Evolutionary conservation across 2,888 invertebrate genomes (phyloP).

Genomic region (Asteroscopus sphinx): DNA sequence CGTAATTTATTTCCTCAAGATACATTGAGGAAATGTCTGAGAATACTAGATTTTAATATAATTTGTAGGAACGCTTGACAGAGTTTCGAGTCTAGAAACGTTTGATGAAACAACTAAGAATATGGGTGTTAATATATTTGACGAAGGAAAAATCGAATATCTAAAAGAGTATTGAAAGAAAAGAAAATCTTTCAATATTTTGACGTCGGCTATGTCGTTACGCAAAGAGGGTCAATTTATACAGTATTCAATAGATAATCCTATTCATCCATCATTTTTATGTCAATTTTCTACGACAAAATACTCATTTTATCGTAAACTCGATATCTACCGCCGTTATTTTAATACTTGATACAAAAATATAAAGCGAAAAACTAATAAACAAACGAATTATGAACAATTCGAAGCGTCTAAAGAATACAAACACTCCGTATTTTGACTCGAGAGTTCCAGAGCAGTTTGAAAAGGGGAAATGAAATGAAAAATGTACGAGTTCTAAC

Average conservation of each 20-base stretch:
- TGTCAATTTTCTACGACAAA: constrained; percentile 29
- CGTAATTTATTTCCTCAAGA: too few species aligned
- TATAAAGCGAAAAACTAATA: constrained; percentile 5
- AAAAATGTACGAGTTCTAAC: constrained; percentile 50
- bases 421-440: constrained; percentile 18
- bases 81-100: too few species aligned
- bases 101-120: too few species aligned
- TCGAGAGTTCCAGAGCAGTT: constrained; percentile 22
- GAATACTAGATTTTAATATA: too few species aligned
- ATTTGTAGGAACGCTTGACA: too few species aligned
- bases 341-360: constrained; percentile 6
- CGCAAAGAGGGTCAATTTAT: background rate
- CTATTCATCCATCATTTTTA: constrained; percentile 34
- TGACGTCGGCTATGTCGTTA: background rate
- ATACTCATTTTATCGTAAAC: constrained; percentile 10
- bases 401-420: constrained; percentile 19
- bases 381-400: constrained; percentile 23
- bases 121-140: too few species aligned
- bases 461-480: constrained; percentile 44
- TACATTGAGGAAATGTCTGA: too few species aligned
- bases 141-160: background rate
- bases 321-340: constrained; percentile 4
- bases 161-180: background rate
- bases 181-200: background rate
- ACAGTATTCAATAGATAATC: constrained; percentile 10